Base-by-base conservation (phyloP, 2,888 invertebrate species). In the Tachina fera region DNA sequence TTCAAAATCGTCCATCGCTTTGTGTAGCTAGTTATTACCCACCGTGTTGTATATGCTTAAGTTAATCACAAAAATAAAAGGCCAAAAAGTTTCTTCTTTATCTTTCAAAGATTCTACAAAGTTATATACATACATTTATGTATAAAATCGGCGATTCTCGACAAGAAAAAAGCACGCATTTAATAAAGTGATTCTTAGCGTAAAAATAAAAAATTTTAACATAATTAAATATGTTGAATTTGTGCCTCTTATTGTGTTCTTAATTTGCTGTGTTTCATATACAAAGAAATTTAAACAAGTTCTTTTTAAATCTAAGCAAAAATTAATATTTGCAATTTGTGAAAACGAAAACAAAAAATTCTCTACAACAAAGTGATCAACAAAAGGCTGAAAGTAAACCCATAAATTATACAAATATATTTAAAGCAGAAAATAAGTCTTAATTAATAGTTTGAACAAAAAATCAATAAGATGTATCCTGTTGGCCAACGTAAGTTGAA, bases 401-500 rank as follows among this genome's bases (percentile, higher is more conserved):
- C 67, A 83, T 87, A 87, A 87, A 87, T 88, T 88, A 89, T 87
- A 89, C 84, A 88, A 88, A 83, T n/a, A 45, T 82, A 31, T 31
- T 77, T 81, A 83, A 87, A 82, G 80, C 85, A 74, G 84, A 88
- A 78, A 88, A 87, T 56, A 71, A 77, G 87, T 86, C 88, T 86
- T 88, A 71, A 65, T 47, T 53, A 31, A 49, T 67, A 67, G 41
- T 74, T 81, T 51, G 78, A 82, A 84, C 68, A 70, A 87, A 89
- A 88, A 87, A 88, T 88, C 14, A 87, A 86, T 89, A 93, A 92
- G 92, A 95, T 95, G 95, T 95, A 94, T 94, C 95, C 95, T 91
- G 95, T 95, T 92, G 95, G 95, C 92, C 95, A 95, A 93, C 95
- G 95, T 95, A 94, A 95, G 95, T 95, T 92, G 45, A 16, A 11